Conservation (phyloP, 2,888 invertebrate genomes). For the Acleris laterana region DNA sequence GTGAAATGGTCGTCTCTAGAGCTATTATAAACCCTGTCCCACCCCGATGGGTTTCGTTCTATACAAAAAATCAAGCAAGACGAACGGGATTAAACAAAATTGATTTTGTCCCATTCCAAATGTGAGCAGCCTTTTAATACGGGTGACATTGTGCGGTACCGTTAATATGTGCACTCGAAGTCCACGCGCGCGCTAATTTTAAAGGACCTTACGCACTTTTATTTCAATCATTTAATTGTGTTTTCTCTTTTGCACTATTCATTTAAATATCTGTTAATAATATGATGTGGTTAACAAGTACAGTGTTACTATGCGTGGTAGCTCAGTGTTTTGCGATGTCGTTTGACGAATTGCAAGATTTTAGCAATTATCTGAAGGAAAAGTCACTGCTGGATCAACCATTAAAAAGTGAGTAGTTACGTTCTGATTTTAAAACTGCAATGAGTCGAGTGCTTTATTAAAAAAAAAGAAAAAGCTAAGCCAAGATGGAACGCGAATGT, state of each 20-base stretch:
- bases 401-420: slow-evolving; percentile 69
- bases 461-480: not conserved
- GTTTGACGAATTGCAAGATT: slow-evolving; percentile 70
- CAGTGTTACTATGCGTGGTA: slow-evolving; percentile 57
- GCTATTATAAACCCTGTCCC: slow-evolving; percentile 79
- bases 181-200: slow-evolving; percentile 1
- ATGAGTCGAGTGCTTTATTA: not conserved
- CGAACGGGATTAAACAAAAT: slow-evolving; percentile 46
- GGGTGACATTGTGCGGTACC: slow-evolving; percentile 14
- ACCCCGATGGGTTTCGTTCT: slow-evolving; percentile 73
- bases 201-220: not conserved
- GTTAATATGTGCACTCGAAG: slow-evolving; percentile 11
- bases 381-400: slow-evolving; percentile 74
- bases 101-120: slow-evolving; percentile 26
- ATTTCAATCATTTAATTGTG: not conserved
- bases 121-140: slow-evolving; percentile 36
- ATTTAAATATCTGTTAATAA: slow-evolving; percentile 26
- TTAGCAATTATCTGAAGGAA: slow-evolving; percentile 68
- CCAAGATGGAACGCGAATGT: slow-evolving; percentile 1
- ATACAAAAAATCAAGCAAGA: slow-evolving; percentile 65
- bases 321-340: slow-evolving; percentile 68
- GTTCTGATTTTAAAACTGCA: slow-evolving; percentile 7
- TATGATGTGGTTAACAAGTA: slow-evolving; percentile 61
- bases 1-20: slow-evolving; percentile 82
- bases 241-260: not conserved